phyloP scores from a whole-genome alignment of 1,140 invertebrate genomes.

The Platyura marginata region DNA sequence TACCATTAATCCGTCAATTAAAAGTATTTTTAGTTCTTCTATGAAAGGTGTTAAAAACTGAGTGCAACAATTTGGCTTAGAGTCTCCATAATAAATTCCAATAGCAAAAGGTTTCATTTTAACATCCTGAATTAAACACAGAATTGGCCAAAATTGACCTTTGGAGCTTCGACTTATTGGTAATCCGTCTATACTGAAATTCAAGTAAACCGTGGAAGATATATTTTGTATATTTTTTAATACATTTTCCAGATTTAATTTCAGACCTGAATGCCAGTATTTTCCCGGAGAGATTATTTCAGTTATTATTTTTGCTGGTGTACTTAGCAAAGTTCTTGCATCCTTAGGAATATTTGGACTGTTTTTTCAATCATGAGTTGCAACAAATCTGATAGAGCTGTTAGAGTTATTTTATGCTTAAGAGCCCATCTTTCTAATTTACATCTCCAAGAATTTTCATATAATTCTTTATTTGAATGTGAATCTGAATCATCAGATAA shows the following conservation, averaged over 20 bases:
- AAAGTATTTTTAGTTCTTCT: constrained; percentile 3
- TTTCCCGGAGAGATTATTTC: constrained; percentile 3
- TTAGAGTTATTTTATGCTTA: too few species aligned
- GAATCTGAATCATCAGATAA: too few species aligned
- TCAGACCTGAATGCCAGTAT: constrained; percentile 6
- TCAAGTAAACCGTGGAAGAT: not conserved
- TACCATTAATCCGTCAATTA: constrained; percentile 2
- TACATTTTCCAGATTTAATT: constrained; percentile 2
- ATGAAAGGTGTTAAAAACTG: constrained; percentile 7
- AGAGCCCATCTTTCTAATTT: too few species aligned
- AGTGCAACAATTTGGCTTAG: constrained; percentile 5
- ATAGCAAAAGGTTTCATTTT: constrained; percentile 5
- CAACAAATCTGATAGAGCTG: too few species aligned
- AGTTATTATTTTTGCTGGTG: constrained; percentile 2
- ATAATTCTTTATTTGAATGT: too few species aligned
- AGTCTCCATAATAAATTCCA: constrained; percentile 5
- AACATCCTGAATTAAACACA: constrained; percentile 4
- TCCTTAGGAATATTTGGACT: too few species aligned
- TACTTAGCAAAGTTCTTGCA: constrained; percentile 5
- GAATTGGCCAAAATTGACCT: constrained; percentile 7
- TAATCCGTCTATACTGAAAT: constrained; percentile 7
- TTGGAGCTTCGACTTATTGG: constrained; percentile 6
- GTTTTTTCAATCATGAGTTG: too few species aligned
- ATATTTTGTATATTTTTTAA: not conserved
- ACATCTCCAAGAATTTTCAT: too few species aligned